Base-by-base conservation (phyloP, 2,113 vertebrate species). In the Marmota monax region DNA sequence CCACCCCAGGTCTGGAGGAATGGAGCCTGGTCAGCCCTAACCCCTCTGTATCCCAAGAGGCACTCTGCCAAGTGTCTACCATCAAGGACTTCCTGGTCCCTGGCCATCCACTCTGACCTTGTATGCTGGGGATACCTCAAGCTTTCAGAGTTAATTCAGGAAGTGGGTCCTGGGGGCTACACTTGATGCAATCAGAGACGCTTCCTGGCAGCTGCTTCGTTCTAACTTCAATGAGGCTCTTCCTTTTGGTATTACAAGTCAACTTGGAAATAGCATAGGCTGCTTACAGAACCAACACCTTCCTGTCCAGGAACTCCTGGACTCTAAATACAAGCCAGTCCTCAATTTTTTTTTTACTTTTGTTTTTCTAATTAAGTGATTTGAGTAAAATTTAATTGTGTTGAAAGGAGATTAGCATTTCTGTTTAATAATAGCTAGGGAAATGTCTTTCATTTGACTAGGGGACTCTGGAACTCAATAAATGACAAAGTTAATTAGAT, bases 401-500 rank as follows among this genome's bases (percentile, higher is more conserved):
- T 61, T 86, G 74, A 92, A 84, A n/a, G 34, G 69, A 97, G 95
- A 94, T 96, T 42, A 96, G 65, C 11, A 32, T 34, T 34, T 56
- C 29, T 25, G 67, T 63, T 95, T 95, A 77, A 74, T 94, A 92
- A 77, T 69, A 53, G 56, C 32, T 2, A 63, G 45, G 10, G 42
- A 56, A 80, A 95, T 53, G 42, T 17, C 80, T 97, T 94, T 80
- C 34, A 0, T 89, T 95, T 77, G 69, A 88, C 84, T 5, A 3
- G 73, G 83, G 84, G 39, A 58, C 29, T 53, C 53, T 39, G 25
- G 67, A 84, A 61, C 34, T 65, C 78, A 82, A 58, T 58, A 88
- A 83, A 39, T 61, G 83, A 34, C 78, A 42, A 63, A 77, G 88
- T 53, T 91, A 83, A 96, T 88, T 90, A 94, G 70, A 37, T n/a